A percentile compares a stretch with the other conserved stretches of the same genome.
phyloP scores from a whole-genome alignment of 2,113 vertebrate species.

The Sylvilagus bachmani region DNA sequence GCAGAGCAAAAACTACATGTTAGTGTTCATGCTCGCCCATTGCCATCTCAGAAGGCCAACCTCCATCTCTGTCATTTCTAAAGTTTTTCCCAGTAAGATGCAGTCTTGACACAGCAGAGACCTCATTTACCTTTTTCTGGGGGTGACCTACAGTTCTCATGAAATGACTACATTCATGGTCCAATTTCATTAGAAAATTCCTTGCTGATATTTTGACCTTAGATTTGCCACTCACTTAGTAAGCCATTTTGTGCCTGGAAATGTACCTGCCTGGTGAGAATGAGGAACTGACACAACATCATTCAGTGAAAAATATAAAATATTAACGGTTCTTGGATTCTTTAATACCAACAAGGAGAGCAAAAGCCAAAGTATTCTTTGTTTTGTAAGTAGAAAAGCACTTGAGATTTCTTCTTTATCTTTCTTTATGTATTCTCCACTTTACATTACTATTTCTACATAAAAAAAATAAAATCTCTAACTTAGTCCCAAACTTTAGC shows the following conservation, averaged over 20 bases:
- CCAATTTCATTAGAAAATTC: background rate
- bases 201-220: background rate
- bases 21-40: background rate
- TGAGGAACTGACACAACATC: background rate
- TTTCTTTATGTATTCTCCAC: background rate
- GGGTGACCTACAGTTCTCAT: background rate
- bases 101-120: accelerated
- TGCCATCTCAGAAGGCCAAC: background rate
- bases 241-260: background rate
- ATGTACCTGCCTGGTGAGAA: background rate
- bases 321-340: background rate
- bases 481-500: background rate
- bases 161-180: background rate
- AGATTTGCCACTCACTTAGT: background rate
- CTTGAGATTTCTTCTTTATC: background rate
- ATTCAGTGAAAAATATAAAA: background rate
- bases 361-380: background rate
- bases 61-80: background rate
- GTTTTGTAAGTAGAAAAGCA: background rate
- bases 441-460: background rate
- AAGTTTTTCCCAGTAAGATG: background rate
- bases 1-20: background rate
- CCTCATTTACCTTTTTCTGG: background rate
- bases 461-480: background rate
- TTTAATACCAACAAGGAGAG: background rate